Evolutionary conservation across 2,113 vertebrate species (phyloP).

Genomic region (Saiga tatarica): DNA sequence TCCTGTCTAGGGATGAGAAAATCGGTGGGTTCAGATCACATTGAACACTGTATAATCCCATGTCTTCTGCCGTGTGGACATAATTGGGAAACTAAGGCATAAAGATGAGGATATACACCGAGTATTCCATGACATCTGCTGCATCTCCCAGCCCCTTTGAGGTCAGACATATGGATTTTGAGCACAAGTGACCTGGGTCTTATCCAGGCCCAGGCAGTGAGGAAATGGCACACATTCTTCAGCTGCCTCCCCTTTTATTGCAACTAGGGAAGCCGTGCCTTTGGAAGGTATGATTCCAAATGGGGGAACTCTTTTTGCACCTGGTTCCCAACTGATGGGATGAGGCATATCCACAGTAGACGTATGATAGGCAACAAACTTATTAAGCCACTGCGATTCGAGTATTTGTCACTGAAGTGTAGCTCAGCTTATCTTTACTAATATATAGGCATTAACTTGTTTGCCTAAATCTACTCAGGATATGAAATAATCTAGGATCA

Average conservation of each 20-base stretch:
- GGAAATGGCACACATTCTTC: rapidly evolving
- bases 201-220: neutral
- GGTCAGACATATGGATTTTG: neutral
- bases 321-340: no score
- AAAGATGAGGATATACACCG: rapidly evolving
- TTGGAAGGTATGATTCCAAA: no score
- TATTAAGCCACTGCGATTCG: neutral
- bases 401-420: neutral
- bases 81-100: neutral
- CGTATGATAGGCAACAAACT: neutral
- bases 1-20: neutral
- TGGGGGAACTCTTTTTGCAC: neutral
- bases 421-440: neutral
- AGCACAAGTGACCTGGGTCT: no score
- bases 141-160: rapidly evolving
- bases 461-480: neutral
- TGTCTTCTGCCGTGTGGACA: no score
- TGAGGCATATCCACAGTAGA: neutral
- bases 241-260: neutral
- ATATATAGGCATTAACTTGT: neutral
- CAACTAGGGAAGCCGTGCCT: neutral
- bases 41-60: no score
- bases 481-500: neutral
- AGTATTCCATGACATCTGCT: neutral
- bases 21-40: neutral